Base-by-base conservation (phyloP, 2,888 invertebrate genomes). In the Troilus luridus region DNA sequence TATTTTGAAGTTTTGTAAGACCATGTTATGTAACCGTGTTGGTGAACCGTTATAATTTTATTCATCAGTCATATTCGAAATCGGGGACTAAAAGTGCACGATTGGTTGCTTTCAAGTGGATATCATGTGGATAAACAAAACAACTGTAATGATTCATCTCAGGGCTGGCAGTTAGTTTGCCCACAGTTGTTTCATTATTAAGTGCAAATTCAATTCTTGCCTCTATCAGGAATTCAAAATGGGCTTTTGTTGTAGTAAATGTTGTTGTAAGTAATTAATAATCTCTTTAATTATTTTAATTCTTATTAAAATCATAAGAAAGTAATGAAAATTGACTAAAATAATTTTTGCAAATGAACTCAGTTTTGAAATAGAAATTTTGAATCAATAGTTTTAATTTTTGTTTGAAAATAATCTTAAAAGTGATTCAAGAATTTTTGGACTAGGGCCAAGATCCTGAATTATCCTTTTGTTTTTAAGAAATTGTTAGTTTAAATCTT, bases 221-320 rank as follows among this genome's bases (percentile, higher is more conserved):
- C 54, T 81, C 54, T 54, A 41, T 3, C 56, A 14, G 85, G n/a
- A 1, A 24, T 67, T 64, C 54, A 89, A 89, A n/a, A 90, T 90
- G 90, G 90, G 90, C 0, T 60, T 90, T 19, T 90, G 62, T 64
- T 90, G 62, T 62, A 90, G 90, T 85, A 90, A 90, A 85, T 90
- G 81, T 21, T 90, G 85, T 62, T 60, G 62, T 59, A 27, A 89
- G 88, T 60, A 88, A 8, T 56, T 41, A 54, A n/a, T n/a, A n/a
- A 85, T 17, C 41, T 41, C 8, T 77, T 77, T 67, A n/a, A 67
- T 67, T 12, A 64, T n/a, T 64, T 64, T 5, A 27, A 67, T 67
- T 67, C 1, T 12, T 72, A 27, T 62, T 62, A 21, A 62, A 62
- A 62, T 62, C 19, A n/a, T 24, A 14, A n/a, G n/a, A 11, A n/a